Evolutionary conservation across 2,113 vertebrate genomes (phyloP).

Genomic region (Trichomycterus rosablanca): DNA sequence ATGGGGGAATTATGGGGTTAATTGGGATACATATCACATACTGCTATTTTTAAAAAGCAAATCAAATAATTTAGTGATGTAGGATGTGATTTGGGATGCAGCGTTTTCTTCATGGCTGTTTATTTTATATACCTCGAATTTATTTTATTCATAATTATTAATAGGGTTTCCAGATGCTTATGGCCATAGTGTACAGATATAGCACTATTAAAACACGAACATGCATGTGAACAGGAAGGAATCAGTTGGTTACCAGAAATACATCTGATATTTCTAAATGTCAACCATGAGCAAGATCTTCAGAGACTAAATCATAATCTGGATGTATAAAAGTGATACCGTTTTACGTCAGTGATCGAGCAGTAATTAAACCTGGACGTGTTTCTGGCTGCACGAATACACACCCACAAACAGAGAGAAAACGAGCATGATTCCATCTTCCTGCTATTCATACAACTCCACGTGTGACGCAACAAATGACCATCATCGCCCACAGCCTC

Average conservation of each 20-base stretch:
- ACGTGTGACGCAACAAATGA: conserved; percentile 60
- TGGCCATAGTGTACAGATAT: no score
- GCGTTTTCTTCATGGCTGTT: no score
- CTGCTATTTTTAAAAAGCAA: no score
- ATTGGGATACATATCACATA: no score
- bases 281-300: background rate
- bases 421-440: conserved; percentile 49
- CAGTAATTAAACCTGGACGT: background rate
- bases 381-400: conserved; percentile 7
- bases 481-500: conserved; percentile 58
- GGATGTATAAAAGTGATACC: background rate
- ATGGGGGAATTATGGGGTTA: no score
- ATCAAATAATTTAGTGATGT: no score
- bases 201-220: no score
- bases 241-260: conserved; percentile 10
- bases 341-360: background rate
- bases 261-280: background rate
- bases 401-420: conserved; percentile 14
- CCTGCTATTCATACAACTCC: conserved; percentile 57
- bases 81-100: no score
- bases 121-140: no score
- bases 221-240: no score
- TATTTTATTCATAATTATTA: no score
- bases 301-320: background rate
- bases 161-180: no score